Percentiles rank a stretch among this genome's conserved stretches.
Evolutionary conservation across 2,113 vertebrate species (phyloP).

Genomic region (zebrafish (Danio rerio)): DNA sequence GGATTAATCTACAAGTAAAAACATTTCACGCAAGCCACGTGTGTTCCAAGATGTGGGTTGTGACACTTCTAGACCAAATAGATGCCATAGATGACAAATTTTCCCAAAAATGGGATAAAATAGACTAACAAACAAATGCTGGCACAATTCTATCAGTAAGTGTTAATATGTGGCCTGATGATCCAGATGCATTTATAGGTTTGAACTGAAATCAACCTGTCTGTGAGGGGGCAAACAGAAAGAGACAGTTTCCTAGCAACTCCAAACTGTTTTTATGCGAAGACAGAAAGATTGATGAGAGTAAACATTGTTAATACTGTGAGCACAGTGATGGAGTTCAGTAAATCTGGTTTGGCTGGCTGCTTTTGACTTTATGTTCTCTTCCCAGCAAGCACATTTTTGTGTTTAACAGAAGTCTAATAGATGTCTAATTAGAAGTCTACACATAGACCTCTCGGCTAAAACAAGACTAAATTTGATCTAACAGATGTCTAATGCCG

Average conservation of each 20-base stretch:
- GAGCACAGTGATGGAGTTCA: not conserved
- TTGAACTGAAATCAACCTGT: slow-evolving; percentile 19
- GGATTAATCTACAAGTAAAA: no score
- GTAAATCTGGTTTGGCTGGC: slow-evolving; percentile 9
- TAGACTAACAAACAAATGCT: no score
- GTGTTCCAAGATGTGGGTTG: no score
- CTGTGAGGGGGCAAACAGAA: slow-evolving; percentile 7
- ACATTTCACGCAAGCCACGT: no score
- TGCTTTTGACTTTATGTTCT: not conserved
- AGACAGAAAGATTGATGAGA: not conserved
- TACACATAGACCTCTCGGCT: no score
- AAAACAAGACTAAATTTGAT: no score
- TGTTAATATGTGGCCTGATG: not conserved
- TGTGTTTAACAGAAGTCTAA: no score
- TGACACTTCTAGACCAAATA: no score
- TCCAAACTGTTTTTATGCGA: slow-evolving; percentile 25
- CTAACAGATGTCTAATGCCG: no score
- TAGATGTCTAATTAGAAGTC: no score
- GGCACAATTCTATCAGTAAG: not conserved
- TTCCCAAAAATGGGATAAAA: no score
- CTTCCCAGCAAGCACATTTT: not conserved
- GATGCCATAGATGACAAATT: no score
- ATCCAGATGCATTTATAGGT: not conserved
- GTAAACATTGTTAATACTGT: slow-evolving; percentile 10
- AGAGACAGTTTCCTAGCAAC: slow-evolving; percentile 51